These are phyloP conservation scores for Bombus waltoni DNA, from an alignment of 1,140 invertebrate species.

Conservation along the genomic window DNA sequence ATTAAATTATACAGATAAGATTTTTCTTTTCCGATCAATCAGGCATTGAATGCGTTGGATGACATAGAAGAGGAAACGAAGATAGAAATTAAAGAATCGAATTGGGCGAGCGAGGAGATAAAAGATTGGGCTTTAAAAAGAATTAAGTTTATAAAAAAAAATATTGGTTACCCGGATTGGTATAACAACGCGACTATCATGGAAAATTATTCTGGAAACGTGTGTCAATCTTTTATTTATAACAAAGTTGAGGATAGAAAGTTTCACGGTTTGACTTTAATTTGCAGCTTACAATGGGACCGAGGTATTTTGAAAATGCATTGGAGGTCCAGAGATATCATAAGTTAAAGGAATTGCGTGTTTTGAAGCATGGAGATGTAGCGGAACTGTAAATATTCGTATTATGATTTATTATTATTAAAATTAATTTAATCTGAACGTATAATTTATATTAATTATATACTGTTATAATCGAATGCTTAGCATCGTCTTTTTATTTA, in stretches of 20 bases:
- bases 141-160: neutral
- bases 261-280: neutral
- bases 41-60: neutral
- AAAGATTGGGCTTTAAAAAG: neutral
- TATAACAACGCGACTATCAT: neutral
- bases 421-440: neutral
- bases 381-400: neutral
- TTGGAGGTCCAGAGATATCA: neutral
- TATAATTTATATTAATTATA: neutral
- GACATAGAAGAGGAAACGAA: constrained; percentile 11
- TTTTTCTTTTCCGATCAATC: neutral
- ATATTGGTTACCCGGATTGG: constrained; percentile 6
- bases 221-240: neutral
- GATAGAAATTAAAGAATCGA: neutral
- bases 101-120: neutral
- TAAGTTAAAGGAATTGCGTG: neutral
- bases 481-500: neutral
- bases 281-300: neutral
- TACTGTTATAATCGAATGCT: neutral
- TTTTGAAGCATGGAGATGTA: neutral
- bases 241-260: neutral
- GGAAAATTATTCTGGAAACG: neutral
- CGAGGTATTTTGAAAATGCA: constrained; percentile 6
- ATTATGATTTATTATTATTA: neutral
- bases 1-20: neutral